Evolutionary conservation across 2,888 invertebrate genomes (phyloP), one percentile per base, ranked within the genome.

Genomic region (Priocnemis perturbator): DNA sequence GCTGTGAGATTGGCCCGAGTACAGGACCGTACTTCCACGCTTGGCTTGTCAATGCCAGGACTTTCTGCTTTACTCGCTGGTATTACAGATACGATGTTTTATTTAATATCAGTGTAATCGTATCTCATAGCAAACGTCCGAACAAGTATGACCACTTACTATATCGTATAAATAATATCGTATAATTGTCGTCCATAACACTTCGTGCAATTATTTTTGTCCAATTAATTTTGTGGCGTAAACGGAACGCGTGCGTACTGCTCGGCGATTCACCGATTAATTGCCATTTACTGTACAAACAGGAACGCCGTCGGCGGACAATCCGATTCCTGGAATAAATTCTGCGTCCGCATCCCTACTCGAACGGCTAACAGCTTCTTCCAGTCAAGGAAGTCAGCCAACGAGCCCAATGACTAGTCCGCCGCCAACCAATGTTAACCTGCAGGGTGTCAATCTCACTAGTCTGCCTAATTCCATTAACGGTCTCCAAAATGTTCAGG

Each of bases 401-500:
- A 90, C 92, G 81, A 92, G 92, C 76, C 92, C 93, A 45, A 89
- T 93, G 89, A 91, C 92, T 82, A 92, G 92, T 90, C 92, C 92
- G 63, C 91, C 91, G 57, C 90, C 90, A 88, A 91, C 90, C 19
- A 90, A 91, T 64, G 88, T 91, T 5, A 91, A 91, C 85, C 89
- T 93, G 65, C 93, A 95, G 90, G 94, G 95, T 79, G 91, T 95
- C 77, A 95, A 95, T 88, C 90, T 95, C 79, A 92, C 95, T 62
- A 92, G 92, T 84, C 88, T 93, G 72, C 93, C 93, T 80, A 93
- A 90, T 81, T 86, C 89, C 19, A 88, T 95, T 64, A 93, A 95
- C 71, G 94, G 94, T 30, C 89, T 95, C 60, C 95, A 95, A 87
- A 95, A 95, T 88, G 94, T 95, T 63, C 94, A 95, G 90, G 92